These are phyloP conservation scores for Bettongia penicillata DNA, from an alignment of 2,113 vertebrate genomes.

Conservation along the genomic window DNA sequence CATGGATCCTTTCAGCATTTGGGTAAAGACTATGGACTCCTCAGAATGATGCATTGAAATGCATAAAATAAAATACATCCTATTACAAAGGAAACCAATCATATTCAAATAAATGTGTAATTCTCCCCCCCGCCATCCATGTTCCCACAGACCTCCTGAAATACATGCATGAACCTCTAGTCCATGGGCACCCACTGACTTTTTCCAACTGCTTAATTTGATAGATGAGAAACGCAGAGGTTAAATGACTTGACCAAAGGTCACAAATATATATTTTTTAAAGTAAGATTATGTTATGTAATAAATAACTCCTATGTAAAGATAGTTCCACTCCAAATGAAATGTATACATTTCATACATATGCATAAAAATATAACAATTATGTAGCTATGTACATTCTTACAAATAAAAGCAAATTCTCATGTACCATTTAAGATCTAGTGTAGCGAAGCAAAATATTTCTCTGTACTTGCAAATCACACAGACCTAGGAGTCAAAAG, in stretches of 20 bases:
- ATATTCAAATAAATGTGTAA: background rate
- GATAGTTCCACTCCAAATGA: background rate
- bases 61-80: background rate
- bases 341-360: background rate
- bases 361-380: background rate
- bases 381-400: background rate
- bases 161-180: background rate
- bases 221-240: background rate
- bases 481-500: background rate
- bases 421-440: background rate
- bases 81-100: background rate
- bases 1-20: background rate
- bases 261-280: background rate
- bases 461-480: slow-evolving; percentile 36
- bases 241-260: background rate
- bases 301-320: background rate
- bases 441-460: slow-evolving; percentile 1
- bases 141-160: background rate
- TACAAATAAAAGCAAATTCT: slow-evolving; percentile 2
- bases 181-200: background rate
- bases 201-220: background rate
- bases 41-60: background rate
- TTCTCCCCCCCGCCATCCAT: background rate
- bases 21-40: background rate
- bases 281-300: background rate